phyloP scores from a whole-genome alignment of 2,888 invertebrate species.

The Epistrophe grossulariae region DNA sequence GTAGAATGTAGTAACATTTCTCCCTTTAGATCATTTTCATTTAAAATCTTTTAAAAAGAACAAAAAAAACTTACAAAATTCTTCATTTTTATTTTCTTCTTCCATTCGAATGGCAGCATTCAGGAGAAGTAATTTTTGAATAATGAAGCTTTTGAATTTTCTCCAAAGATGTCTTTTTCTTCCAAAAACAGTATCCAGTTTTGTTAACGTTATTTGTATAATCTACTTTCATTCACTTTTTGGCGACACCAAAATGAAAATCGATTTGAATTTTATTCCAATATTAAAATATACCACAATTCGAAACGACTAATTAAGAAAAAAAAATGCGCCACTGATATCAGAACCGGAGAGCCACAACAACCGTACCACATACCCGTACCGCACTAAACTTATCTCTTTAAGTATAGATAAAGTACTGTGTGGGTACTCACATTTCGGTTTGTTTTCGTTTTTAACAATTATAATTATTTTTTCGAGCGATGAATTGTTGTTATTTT shows the following conservation, averaged over 20 bases:
- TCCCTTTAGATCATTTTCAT: no score
- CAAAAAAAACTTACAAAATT: constrained; percentile 67
- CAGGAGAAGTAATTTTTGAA: constrained; percentile 5
- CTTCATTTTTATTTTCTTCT: constrained; percentile 59
- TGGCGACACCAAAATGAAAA: neutral
- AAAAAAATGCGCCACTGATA: constrained; percentile 11
- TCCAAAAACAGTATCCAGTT: constrained; percentile 28
- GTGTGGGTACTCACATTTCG: constrained; percentile 61
- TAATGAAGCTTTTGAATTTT: constrained; percentile 13
- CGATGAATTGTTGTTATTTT: constrained; percentile 65
- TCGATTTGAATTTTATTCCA: constrained; percentile 21
- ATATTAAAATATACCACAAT: constrained; percentile 16
- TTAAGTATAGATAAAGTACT: constrained; percentile 75
- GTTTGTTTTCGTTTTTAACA: constrained; percentile 73
- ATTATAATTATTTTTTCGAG: constrained; percentile 66
- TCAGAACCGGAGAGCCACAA: constrained; percentile 46
- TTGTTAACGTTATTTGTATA: neutral
- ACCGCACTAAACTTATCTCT: constrained; percentile 70
- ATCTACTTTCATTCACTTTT: constrained; percentile 24
- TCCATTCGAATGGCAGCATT: constrained; percentile 59
- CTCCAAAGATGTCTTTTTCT: constrained; percentile 21
- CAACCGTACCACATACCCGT: constrained; percentile 17
- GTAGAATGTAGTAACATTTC: no score
- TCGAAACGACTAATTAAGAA: neutral
- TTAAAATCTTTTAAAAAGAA: no score